phyloP scores from a whole-genome alignment of 2,888 invertebrate species.

The Epirrhoe tristata region DNA sequence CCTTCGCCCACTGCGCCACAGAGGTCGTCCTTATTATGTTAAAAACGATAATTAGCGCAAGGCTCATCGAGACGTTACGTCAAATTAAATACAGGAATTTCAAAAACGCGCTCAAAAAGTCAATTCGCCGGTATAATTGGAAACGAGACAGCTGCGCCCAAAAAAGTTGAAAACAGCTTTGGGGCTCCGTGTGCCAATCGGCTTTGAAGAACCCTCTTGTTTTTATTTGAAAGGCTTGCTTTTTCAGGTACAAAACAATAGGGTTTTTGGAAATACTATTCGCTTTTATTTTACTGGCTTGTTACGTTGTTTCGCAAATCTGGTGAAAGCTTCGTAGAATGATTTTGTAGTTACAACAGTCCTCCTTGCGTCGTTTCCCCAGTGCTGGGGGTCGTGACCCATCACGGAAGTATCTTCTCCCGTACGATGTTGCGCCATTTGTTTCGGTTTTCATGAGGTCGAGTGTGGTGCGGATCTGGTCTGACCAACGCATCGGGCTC shows the following conservation, averaged over 20 bases:
- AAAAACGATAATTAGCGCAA: background rate
- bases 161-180: slow-evolving; percentile 17
- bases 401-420: no score
- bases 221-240: slow-evolving; percentile 5
- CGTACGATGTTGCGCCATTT: no score
- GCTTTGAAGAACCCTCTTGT: slow-evolving; percentile 12
- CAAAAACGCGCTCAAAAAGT: slow-evolving; percentile 38
- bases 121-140: slow-evolving; percentile 42
- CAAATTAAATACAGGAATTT: slow-evolving; percentile 38
- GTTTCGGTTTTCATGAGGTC: no score
- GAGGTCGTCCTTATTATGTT: no score
- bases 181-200: slow-evolving; percentile 12
- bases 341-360: no score
- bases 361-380: no score
- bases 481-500: no score
- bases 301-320: background rate
- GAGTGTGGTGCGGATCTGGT: no score
- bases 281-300: background rate
- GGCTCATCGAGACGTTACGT: slow-evolving; percentile 8
- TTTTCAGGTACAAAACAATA: background rate
- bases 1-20: no score
- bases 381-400: no score
- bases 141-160: slow-evolving; percentile 40
- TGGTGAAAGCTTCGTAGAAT: background rate
- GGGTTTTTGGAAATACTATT: background rate